Evolutionary conservation across 2,113 vertebrate species (phyloP), one percentile per base, ranked within the genome.

Genomic region (Myrmecophaga tridactyla): DNA sequence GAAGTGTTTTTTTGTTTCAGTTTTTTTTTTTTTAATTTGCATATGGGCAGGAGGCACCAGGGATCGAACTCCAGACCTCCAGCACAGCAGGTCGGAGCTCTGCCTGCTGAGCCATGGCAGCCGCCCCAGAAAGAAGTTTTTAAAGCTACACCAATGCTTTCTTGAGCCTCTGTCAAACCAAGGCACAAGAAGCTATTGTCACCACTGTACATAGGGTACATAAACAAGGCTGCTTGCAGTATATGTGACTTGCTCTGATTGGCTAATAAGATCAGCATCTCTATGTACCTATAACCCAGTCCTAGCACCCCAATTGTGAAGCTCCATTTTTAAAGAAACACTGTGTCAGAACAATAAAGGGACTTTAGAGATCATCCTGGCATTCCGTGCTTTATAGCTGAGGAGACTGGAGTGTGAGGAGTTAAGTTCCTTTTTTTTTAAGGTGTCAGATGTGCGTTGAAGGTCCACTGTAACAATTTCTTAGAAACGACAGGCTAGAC

Each of bases 171-270:
- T 48, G 51, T 23, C 41, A 43, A 81, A 10, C 18, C n/a, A 1
- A 10, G 67, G 25, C 81, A 31, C 27, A 43, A 13, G 1, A 1
- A 31, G 78, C 18, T 29, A 14, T 18, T 6, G 7, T 15, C 14
- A 36, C 34, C 4, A 1, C 5, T 43, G 11, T 5, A 2, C 27
- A 0, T 5, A 14, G 9, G 36, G 14, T 2, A 3, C 3, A 1
- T 14, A 29, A 36, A 25, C 17, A 25, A 34, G 46, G 53, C 83
- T 62, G 41, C 31, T 15, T 5, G 12, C 17, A 5, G 34, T 14
- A 0, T 15, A 6, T 7, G 46, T 51, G 56, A 65, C 77, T 48
- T 25, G 27, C 27, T 20, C 6, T 3, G 23, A 3, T 18, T 4
- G 23, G 29, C 29, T 1, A 12, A 69, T 39, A 62, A 56, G 8